Percentiles rank a stretch among this genome's conserved stretches.
phyloP scores from a whole-genome alignment of 2,113 vertebrate species.

The Hippotragus niger region DNA sequence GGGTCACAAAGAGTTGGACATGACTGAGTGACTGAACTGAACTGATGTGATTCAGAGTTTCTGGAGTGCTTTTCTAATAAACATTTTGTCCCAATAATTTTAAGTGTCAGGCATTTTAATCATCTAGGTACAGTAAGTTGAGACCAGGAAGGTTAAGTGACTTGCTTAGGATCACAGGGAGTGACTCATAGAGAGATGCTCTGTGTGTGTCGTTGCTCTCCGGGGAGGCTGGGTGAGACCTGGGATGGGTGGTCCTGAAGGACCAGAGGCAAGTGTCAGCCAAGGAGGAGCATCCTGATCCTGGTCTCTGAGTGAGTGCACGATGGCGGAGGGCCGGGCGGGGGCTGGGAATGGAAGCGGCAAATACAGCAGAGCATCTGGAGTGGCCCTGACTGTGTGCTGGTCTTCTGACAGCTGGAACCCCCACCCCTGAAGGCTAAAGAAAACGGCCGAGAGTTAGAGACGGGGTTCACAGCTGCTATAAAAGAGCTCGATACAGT shows the following conservation, averaged over 20 bases:
- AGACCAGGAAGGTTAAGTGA: background rate
- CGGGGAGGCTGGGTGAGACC: background rate
- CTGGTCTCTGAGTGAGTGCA: background rate
- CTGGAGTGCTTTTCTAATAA: background rate
- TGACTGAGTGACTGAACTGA: background rate
- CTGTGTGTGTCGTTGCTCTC: rapidly evolving
- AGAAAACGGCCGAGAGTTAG: background rate
- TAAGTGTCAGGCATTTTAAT: background rate
- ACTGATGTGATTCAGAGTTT: background rate
- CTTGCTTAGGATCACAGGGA: rapidly evolving
- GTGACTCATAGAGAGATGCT: background rate
- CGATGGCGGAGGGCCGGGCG: rapidly evolving
- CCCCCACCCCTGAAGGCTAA: background rate
- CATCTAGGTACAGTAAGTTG: background rate
- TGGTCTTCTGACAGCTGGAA: background rate
- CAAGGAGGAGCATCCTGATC: background rate
- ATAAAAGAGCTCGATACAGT: too few species aligned
- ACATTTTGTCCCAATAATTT: background rate
- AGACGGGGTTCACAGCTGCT: background rate
- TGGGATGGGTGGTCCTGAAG: background rate
- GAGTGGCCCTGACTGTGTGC: background rate
- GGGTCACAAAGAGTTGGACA: background rate
- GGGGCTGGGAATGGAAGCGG: background rate
- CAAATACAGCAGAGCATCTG: too few species aligned
- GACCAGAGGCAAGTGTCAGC: background rate